A percentile compares a stretch with the other conserved stretches of the same genome.
Evolutionary conservation across 2,113 vertebrate genomes (phyloP).

Genomic region (Dunckerocampus dactyliophorus): DNA sequence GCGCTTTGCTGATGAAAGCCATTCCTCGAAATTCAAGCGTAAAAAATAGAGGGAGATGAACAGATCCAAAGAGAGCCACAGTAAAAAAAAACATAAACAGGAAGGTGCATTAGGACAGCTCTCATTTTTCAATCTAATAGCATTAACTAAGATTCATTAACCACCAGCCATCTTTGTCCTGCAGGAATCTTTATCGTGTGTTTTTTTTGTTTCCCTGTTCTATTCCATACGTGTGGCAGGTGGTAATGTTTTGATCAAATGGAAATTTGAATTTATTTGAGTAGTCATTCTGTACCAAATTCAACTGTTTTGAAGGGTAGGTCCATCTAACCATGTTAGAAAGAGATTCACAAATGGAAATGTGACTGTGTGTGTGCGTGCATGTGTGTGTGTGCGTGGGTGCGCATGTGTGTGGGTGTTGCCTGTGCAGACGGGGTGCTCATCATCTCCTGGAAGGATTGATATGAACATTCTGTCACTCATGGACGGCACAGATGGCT

Average conservation of each 20-base stretch:
- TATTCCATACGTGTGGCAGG: constrained; percentile 35
- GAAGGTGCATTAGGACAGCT: constrained; percentile 61
- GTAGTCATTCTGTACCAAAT: constrained; percentile 40
- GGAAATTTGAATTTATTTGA: constrained; percentile 26
- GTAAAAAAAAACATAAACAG: constrained; percentile 39
- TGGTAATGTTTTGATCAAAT: constrained; percentile 29
- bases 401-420: constrained; percentile 57
- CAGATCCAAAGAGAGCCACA: constrained; percentile 36
- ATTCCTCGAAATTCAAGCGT: constrained; percentile 68
- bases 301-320: constrained; percentile 53
- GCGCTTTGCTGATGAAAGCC: constrained; percentile 75
- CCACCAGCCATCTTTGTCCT: constrained; percentile 66
- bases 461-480: constrained; percentile 78
- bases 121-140: constrained; percentile 74
- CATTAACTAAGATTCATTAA: constrained; percentile 75
- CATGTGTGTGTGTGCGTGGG: constrained; percentile 22
- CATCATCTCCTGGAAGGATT: constrained; percentile 76
- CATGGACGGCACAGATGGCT: constrained; percentile 76
- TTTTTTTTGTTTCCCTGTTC: constrained; percentile 29
- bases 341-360: constrained; percentile 61
- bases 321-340: constrained; percentile 52
- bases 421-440: constrained; percentile 66
- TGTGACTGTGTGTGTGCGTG: constrained; percentile 40
- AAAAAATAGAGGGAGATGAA: constrained; percentile 54
- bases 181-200: constrained; percentile 57